These are phyloP conservation scores for Garrulus glandarius DNA, from an alignment of 2,797 vertebrate genomes.

Conservation along the genomic window DNA sequence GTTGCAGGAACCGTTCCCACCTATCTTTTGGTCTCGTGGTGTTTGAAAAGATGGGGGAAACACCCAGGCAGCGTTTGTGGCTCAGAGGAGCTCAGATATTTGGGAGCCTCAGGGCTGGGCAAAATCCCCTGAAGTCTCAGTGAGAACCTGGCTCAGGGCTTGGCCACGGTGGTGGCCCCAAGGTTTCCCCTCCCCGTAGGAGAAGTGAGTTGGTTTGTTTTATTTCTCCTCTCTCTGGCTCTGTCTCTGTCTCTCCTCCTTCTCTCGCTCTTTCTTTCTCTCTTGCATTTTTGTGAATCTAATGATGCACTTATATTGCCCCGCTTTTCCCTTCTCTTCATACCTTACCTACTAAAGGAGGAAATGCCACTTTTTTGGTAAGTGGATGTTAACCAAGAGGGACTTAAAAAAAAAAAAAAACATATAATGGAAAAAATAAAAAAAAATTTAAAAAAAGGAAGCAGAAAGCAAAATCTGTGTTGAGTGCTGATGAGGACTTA, in stretches of 20 bases:
- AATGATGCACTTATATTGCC: slow-evolving; percentile 99
- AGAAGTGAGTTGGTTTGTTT: slow-evolving; percentile 94
- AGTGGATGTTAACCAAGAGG: slow-evolving; percentile 99
- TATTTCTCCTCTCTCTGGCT: slow-evolving; percentile 66
- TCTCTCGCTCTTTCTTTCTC: slow-evolving; percentile 81
- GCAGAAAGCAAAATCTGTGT: slow-evolving; percentile 81
- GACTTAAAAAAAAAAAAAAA: slow-evolving; percentile 87
- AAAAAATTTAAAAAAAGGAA: slow-evolving; percentile 60
- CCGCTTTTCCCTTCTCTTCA: slow-evolving; percentile 99
- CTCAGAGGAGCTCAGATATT: background rate
- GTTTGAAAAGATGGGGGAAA: background rate
- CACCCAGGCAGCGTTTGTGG: background rate
- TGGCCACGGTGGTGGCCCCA: background rate
- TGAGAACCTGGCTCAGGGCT: background rate
- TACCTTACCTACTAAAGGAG: slow-evolving; percentile 99
- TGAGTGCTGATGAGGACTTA: slow-evolving; percentile 97
- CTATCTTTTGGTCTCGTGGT: background rate
- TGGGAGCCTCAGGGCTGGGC: background rate
- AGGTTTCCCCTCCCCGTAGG: slow-evolving; percentile 68
- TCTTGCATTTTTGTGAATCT: slow-evolving; percentile 99
- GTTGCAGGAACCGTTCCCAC: background rate
- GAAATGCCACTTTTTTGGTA: slow-evolving; percentile 99
- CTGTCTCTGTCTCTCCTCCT: slow-evolving; percentile 64
- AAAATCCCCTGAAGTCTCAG: background rate
- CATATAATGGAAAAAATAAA: slow-evolving; percentile 80